Evolutionary conservation across 2,113 vertebrate species (phyloP).

Genomic region (Poeciliopsis retropinna): DNA sequence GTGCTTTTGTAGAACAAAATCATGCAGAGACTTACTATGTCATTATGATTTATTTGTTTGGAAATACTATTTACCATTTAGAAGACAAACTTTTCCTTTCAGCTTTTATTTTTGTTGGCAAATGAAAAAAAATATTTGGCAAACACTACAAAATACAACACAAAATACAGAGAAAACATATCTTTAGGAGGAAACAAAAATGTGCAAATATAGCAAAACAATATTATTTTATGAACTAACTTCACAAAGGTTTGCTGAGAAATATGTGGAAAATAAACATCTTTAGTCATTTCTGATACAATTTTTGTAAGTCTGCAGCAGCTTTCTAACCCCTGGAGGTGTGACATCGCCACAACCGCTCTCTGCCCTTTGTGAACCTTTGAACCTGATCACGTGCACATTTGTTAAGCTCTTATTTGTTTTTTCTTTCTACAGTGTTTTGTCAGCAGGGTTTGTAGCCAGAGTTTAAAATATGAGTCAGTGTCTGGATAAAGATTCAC

Average conservation of each 20-base stretch:
- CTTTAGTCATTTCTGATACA: background rate
- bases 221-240: too few relatives aligned
- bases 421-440: slow-evolving; percentile 52
- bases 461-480: slow-evolving; percentile 61
- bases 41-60: slow-evolving; percentile 3
- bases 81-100: background rate
- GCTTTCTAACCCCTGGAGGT: slow-evolving; percentile 13
- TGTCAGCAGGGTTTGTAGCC: slow-evolving; percentile 54
- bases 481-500: slow-evolving; percentile 52
- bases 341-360: slow-evolving; percentile 30
- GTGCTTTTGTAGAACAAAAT: slow-evolving; percentile 29
- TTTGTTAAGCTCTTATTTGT: slow-evolving; percentile 51
- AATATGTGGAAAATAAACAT: slow-evolving; percentile 16
- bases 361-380: slow-evolving; percentile 43
- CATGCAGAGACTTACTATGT: background rate
- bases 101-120: background rate
- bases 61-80: slow-evolving; percentile 9
- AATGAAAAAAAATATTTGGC: background rate
- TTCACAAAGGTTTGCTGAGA: background rate
- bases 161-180: slow-evolving; percentile 1
- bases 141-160: background rate
- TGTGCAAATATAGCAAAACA: background rate
- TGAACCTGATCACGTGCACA: slow-evolving; percentile 44
- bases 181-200: background rate
- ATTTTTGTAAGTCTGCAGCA: slow-evolving; percentile 6